Conservation (phyloP, 2,113 vertebrate species). For the Odontophorus gujanensis region DNA sequence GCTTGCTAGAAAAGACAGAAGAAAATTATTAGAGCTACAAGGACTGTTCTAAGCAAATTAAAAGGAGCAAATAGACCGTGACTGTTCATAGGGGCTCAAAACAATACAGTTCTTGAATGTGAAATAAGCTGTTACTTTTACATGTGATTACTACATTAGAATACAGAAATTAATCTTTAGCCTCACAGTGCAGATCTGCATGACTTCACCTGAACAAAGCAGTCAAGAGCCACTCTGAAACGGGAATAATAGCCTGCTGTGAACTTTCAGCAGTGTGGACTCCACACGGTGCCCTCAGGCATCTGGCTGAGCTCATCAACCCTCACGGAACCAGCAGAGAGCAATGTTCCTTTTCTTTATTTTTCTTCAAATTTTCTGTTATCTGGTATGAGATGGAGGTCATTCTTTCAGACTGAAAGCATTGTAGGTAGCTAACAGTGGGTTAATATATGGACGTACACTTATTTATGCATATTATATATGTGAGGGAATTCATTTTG, state of each 20-base stretch:
- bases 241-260: slow-evolving; percentile 14
- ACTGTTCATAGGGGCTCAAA: not conserved
- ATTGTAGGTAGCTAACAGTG: not conserved
- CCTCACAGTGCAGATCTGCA: not conserved
- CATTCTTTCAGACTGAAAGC: not conserved
- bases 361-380: not conserved
- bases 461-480: not conserved
- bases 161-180: not conserved
- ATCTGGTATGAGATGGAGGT: not conserved
- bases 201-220: slow-evolving; percentile 55
- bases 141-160: not conserved
- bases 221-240: not conserved
- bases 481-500: not conserved
- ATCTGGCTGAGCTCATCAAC: not conserved
- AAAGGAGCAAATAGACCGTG: not conserved
- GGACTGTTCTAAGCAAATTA: not conserved
- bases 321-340: not conserved
- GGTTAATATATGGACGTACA: not conserved
- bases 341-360: not conserved
- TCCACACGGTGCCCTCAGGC: not conserved
- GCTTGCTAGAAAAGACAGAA: not conserved
- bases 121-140: not conserved
- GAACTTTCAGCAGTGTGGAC: not conserved
- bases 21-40: not conserved
- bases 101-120: not conserved